Base-by-base conservation (phyloP, 2,113 vertebrate genomes). In the Morone chrysops region DNA sequence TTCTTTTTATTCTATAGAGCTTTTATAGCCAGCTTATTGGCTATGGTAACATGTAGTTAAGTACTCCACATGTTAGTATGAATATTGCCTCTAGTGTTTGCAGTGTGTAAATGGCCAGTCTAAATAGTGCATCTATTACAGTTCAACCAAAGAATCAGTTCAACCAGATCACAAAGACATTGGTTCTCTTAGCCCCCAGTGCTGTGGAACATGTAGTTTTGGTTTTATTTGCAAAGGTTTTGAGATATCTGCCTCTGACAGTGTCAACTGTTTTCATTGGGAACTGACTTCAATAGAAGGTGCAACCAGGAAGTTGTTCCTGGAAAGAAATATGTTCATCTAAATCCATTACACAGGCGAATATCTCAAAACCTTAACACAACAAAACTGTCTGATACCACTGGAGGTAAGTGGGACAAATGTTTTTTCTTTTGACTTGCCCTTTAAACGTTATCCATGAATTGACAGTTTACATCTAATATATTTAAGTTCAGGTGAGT, bases 1-100 rank as follows among this genome's bases (percentile, higher is more conserved):
- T 25, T 57, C 9, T 16, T 69, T 38, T 25, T 50, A 22, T n/a
- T 9, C 17, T 38, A 2, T 38, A 41, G 31, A 41, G 36, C 14
- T 45, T 57, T 45, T 62, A 47, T 48, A n/a, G 25, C 9, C 20
- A 61, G 20, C 20, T 25, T 50, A 43, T 67, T 54, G 9, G 57
- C 7, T n/a, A 47, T 38, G 77, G 38, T n/a, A 31, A 18, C 59
- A 53, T 51, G n/a, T 51, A 22, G 45, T 36, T 75, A 76, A 20
- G 16, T 51, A 12, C 31, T 51, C 31, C 14, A 18, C 14, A 20
- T 75, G 48, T 25, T 51, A 2, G 13, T 41, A 18, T 75, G 43
- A 51, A 5, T n/a, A 13, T 22, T 38, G 8, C 3, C 71, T n/a
- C 16, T 14, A 22, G n/a, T 22, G 36, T 22, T 50, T 69, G 48